A percentile compares a stretch with the other conserved stretches of the same genome.
These are phyloP conservation scores for Sparidentex hasta DNA, from an alignment of 2,797 vertebrate species.

Conservation along the genomic window DNA sequence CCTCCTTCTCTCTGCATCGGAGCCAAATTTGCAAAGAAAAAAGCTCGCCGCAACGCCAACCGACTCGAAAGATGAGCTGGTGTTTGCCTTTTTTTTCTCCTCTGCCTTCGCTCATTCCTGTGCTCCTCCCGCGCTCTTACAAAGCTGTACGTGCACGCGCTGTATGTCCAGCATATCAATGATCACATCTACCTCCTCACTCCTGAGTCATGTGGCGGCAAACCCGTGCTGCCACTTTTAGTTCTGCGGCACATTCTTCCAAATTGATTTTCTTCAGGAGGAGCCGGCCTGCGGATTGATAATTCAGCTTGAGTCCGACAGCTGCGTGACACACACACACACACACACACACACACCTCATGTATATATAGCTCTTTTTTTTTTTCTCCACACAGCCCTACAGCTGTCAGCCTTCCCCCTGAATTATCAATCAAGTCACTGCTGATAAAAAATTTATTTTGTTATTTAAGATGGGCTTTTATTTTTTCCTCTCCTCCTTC, in stretches of 20 bases:
- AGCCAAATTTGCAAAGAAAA: conserved; percentile 28
- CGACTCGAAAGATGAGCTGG: conserved; percentile 44
- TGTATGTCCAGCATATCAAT: conserved; percentile 52
- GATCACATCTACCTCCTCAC: conserved; percentile 18
- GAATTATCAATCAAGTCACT: conserved; percentile 74
- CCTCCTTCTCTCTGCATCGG: conserved; percentile 41
- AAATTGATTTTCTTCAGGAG: conserved; percentile 55
- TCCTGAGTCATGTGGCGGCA: conserved; percentile 44
- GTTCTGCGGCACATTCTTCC: conserved; percentile 37
- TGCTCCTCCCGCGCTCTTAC: conserved; percentile 17
- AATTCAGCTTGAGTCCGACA: conserved; percentile 58
- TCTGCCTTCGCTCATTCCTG: conserved; percentile 16
- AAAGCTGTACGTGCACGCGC: not conserved
- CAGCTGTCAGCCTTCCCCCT: conserved; percentile 63
- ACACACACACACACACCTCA: conserved; percentile 24
- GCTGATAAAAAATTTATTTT: conserved; percentile 73
- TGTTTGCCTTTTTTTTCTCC: conserved; percentile 11
- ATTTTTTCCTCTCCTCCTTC: not conserved
- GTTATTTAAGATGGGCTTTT: conserved; percentile 66
- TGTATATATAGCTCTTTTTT: conserved; percentile 32
- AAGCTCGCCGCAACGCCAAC: conserved; percentile 24
- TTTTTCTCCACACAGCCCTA: conserved; percentile 9
- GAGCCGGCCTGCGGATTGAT: conserved; percentile 41
- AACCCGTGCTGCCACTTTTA: conserved; percentile 29
- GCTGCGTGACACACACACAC: conserved; percentile 34